These are phyloP conservation scores for Selene dorsalis DNA, from an alignment of 2,797 vertebrate species.

Conservation along the genomic window DNA sequence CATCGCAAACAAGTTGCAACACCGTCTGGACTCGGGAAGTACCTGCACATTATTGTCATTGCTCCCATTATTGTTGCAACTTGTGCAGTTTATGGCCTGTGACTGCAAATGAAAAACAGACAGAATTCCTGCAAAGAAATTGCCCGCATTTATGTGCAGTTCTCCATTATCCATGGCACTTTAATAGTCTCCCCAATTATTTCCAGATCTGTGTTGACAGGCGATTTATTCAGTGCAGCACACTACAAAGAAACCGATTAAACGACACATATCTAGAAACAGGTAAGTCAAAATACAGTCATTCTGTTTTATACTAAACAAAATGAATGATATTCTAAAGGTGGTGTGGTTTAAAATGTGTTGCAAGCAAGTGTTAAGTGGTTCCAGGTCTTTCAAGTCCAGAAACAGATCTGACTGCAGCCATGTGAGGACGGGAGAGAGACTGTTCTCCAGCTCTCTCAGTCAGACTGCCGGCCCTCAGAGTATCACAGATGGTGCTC, in stretches of 20 bases:
- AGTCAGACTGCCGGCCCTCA: constrained; percentile 64
- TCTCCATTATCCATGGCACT: constrained; percentile 73
- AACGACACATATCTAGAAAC: constrained; percentile 39
- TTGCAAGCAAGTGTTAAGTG: constrained; percentile 38
- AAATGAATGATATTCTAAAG: constrained; percentile 32
- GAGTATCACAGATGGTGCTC: constrained; percentile 82
- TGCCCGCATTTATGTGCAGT: constrained; percentile 69
- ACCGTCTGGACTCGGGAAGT: constrained; percentile 57
- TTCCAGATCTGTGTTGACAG: constrained; percentile 76
- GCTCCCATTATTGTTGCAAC: constrained; percentile 36
- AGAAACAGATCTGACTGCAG: constrained; percentile 26
- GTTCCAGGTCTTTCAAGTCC: constrained; percentile 44
- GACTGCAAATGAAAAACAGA: constrained; percentile 71
- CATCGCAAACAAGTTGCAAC: constrained; percentile 47
- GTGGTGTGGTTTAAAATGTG: constrained; percentile 6
- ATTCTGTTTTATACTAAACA: constrained; percentile 20
- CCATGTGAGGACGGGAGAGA: constrained; percentile 39
- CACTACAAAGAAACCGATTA: constrained; percentile 63
- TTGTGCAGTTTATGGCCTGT: constrained; percentile 58
- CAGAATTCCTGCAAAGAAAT: constrained; percentile 72
- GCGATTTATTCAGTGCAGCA: constrained; percentile 49
- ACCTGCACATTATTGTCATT: constrained; percentile 23
- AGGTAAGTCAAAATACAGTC: constrained; percentile 36
- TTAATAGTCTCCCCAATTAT: constrained; percentile 79
- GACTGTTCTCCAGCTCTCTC: constrained; percentile 59